Evolutionary conservation across 2,113 vertebrate genomes (phyloP).

Genomic region (Bagarius yarrelli): DNA sequence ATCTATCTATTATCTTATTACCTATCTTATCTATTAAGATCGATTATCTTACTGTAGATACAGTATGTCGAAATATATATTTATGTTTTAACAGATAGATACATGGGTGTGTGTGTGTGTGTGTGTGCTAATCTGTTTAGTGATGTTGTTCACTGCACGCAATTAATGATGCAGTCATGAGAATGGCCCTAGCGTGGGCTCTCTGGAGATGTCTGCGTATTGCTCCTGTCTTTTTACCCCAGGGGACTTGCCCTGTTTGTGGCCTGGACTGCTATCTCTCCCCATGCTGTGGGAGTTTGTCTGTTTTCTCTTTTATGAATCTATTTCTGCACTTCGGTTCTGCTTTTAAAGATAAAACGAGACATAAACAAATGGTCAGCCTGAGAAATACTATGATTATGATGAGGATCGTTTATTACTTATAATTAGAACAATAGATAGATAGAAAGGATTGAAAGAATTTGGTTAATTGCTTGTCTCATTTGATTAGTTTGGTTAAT

Average conservation of each 20-base stretch:
- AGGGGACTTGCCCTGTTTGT: conserved; percentile 55
- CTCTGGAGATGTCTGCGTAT: conserved; percentile 47
- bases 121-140: background rate
- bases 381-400: background rate
- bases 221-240: conserved; percentile 46
- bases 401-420: too few species aligned
- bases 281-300: conserved; percentile 45
- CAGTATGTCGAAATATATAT: too few species aligned
- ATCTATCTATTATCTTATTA: too few species aligned
- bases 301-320: conserved; percentile 43
- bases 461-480: background rate
- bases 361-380: conserved; percentile 3
- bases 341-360: conserved; percentile 35
- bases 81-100: too few species aligned
- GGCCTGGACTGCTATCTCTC: conserved; percentile 42
- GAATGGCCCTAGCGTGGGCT: conserved; percentile 50
- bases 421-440: too few species aligned
- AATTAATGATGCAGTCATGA: conserved; percentile 47
- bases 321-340: conserved; percentile 40
- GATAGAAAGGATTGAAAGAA: too few species aligned
- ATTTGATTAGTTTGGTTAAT: background rate
- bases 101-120: background rate
- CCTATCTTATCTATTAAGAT: too few species aligned
- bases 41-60: too few species aligned
- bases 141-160: conserved; percentile 25